Evolutionary conservation across 1,140 invertebrate genomes (phyloP).

Genomic region (Trissolcus basalis): DNA sequence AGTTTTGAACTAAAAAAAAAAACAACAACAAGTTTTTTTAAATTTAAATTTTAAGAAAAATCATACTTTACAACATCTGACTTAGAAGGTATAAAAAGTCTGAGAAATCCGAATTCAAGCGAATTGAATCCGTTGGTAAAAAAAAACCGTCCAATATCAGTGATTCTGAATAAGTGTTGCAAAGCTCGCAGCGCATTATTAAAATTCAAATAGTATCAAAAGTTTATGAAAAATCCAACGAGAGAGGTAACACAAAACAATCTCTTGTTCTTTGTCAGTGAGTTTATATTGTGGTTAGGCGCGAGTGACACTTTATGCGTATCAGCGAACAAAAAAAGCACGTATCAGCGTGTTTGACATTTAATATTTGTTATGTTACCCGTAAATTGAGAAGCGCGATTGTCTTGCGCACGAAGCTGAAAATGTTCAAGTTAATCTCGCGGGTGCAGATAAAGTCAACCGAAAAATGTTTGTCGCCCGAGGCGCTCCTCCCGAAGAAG

Average conservation of each 20-base stretch:
- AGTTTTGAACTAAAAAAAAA: too few species aligned
- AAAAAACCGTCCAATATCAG: too few species aligned
- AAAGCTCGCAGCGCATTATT: too few species aligned
- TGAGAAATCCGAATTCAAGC: too few species aligned
- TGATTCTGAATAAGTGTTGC: too few species aligned
- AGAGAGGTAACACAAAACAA: too few species aligned
- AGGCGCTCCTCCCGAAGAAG: slow-evolving; percentile 17
- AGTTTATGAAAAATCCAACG: not conserved
- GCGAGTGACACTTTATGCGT: slow-evolving; percentile 25
- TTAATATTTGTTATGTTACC: slow-evolving; percentile 37
- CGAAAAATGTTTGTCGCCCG: slow-evolving; percentile 21
- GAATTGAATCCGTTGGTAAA: too few species aligned
- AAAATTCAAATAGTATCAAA: not conserved
- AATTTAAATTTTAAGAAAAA: too few species aligned
- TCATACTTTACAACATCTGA: too few species aligned
- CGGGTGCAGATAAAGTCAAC: slow-evolving; percentile 38
- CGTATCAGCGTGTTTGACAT: slow-evolving; percentile 39
- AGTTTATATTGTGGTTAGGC: slow-evolving; percentile 4
- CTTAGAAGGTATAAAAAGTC: too few species aligned
- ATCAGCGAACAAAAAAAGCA: slow-evolving; percentile 21
- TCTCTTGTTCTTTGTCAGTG: slow-evolving; percentile 24
- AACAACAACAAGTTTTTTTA: too few species aligned
- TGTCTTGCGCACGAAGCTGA: slow-evolving; percentile 33
- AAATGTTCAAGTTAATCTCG: slow-evolving; percentile 44
- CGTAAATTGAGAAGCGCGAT: slow-evolving; percentile 32